phyloP scores from a whole-genome alignment of 2,888 invertebrate genomes.

The Parnassius glacialis region DNA sequence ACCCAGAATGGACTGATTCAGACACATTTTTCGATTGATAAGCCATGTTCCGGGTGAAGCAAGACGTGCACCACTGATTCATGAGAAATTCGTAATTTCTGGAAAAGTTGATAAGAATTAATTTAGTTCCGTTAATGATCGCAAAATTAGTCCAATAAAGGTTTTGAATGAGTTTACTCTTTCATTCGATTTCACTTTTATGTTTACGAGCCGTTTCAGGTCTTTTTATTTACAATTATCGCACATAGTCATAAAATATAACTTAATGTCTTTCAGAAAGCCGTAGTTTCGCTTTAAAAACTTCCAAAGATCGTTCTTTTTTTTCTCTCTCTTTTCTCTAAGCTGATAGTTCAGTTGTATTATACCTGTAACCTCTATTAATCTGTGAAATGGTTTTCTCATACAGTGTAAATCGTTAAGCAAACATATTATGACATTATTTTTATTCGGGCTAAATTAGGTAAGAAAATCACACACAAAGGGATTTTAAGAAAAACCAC shows the following conservation, averaged over 20 bases:
- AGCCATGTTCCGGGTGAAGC: conserved; percentile 31
- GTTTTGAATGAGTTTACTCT: conserved; percentile 3
- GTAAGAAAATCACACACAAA: too few relatives aligned
- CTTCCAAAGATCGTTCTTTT: too few relatives aligned
- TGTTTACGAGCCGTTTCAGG: background rate
- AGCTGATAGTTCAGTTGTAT: too few relatives aligned
- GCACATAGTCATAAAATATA: background rate
- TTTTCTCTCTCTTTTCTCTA: too few relatives aligned
- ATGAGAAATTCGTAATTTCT: conserved; percentile 22
- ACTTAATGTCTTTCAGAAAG: too few relatives aligned
- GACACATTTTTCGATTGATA: conserved; percentile 31
- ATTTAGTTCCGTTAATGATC: conserved; percentile 12
- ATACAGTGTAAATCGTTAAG: too few relatives aligned
- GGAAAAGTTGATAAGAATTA: conserved; percentile 21
- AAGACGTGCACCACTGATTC: conserved; percentile 26
- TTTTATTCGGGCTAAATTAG: too few relatives aligned
- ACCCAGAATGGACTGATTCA: conserved; percentile 16
- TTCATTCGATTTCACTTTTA: conserved; percentile 3
- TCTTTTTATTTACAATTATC: background rate
- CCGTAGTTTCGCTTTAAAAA: background rate
- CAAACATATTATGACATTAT: too few relatives aligned
- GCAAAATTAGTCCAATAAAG: conserved; percentile 3
- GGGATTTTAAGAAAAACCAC: too few relatives aligned
- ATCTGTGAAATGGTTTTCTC: too few relatives aligned
- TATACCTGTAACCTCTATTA: too few relatives aligned